phyloP scores from a whole-genome alignment of 2,797 vertebrate species.

The Acestrorhynchus altus region DNA sequence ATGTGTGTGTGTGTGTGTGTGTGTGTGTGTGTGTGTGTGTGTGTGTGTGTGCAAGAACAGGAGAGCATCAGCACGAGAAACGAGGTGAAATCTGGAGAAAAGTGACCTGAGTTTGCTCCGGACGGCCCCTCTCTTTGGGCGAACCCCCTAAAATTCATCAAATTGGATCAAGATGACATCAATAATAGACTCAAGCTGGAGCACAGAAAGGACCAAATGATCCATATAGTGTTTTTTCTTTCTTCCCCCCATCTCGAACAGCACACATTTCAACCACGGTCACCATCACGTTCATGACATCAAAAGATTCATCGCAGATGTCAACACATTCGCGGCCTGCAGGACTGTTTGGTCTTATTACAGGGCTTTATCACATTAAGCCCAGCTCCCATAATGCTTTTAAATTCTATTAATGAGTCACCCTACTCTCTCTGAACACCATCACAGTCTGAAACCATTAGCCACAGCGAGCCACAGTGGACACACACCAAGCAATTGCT shows the following conservation, averaged over 20 bases:
- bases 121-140: conserved; percentile 61
- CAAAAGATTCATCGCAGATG: conserved; percentile 64
- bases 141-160: conserved; percentile 62
- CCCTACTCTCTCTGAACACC: conserved; percentile 40
- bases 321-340: conserved; percentile 59
- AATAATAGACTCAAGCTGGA: conserved; percentile 65
- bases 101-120: conserved; percentile 60
- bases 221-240: conserved; percentile 58
- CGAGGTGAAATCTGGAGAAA: conserved; percentile 57
- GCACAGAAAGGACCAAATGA: conserved; percentile 57
- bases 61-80: conserved; percentile 48
- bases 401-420: conserved; percentile 58
- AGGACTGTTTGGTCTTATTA: conserved; percentile 60
- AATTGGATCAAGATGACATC: conserved; percentile 67
- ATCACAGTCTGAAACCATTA: conserved; percentile 43
- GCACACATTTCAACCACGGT: conserved; percentile 60
- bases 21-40: conserved; percentile 26
- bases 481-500: conserved; percentile 44
- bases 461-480: conserved; percentile 20
- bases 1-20: conserved; percentile 25
- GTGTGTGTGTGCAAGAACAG: conserved; percentile 18
- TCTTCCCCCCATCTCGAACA: conserved; percentile 17
- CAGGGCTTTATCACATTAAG: conserved; percentile 59
- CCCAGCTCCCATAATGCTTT: conserved; percentile 41
- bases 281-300: conserved; percentile 59